A percentile compares a stretch with the other conserved stretches of the same genome.
Conservation (phyloP, 2,797 vertebrate species). For the Paedocypris micromegethes region DNA sequence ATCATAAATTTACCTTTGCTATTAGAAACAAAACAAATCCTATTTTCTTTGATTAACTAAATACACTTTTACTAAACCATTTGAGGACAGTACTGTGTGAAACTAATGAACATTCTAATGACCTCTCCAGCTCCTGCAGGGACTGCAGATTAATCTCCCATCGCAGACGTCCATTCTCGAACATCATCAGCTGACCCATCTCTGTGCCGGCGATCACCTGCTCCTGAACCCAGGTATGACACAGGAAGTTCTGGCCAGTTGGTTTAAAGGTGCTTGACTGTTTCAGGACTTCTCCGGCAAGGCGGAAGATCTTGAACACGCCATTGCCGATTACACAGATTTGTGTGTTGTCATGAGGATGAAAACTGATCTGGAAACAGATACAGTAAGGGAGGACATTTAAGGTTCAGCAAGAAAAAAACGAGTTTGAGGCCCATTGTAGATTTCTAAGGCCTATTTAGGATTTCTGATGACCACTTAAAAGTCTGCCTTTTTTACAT, state of each 20-base stretch:
- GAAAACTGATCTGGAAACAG: slow-evolving; percentile 82
- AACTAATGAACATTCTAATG: slow-evolving; percentile 5
- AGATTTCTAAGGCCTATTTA: no score
- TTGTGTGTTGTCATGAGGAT: slow-evolving; percentile 80
- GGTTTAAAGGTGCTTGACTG: slow-evolving; percentile 76
- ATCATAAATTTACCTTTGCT: no score
- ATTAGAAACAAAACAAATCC: not conserved
- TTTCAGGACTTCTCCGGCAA: slow-evolving; percentile 77
- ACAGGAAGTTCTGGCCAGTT: slow-evolving; percentile 75
- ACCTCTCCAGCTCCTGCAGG: slow-evolving; percentile 56
- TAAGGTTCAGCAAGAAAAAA: no score
- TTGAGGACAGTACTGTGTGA: not conserved
- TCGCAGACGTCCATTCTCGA: slow-evolving; percentile 76
- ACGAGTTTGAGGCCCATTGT: no score
- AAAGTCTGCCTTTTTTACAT: no score
- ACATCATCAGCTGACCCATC: slow-evolving; percentile 76
- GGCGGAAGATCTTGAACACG: slow-evolving; percentile 82
- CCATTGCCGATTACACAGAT: slow-evolving; percentile 81
- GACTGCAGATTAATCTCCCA: slow-evolving; percentile 68
- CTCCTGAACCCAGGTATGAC: slow-evolving; percentile 77
- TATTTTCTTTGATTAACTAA: not conserved
- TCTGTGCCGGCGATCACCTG: slow-evolving; percentile 81
- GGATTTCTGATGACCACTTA: no score
- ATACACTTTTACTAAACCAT: no score
- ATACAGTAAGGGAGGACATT: not conserved